Percentiles rank a stretch among this genome's conserved stretches.
phyloP scores from a whole-genome alignment of 2,113 vertebrate species.

The Indri indri region DNA sequence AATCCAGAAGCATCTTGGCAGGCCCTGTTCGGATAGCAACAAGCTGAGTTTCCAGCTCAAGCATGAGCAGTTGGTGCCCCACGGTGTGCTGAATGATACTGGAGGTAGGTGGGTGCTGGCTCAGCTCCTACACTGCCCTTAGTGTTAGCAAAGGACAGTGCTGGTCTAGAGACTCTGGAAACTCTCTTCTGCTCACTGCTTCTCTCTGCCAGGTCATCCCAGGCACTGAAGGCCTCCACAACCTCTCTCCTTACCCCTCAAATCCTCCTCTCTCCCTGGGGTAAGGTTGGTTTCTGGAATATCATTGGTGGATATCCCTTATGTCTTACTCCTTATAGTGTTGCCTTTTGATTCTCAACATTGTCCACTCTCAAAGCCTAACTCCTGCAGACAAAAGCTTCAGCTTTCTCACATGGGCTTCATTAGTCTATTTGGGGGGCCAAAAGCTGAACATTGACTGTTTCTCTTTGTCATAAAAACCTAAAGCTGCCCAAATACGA shows the following conservation, averaged over 20 bases:
- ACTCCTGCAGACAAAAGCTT: not conserved
- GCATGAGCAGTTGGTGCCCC: accelerated
- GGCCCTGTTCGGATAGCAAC: not conserved
- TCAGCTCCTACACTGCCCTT: too few relatives aligned
- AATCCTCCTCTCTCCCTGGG: not conserved
- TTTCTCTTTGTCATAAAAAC: not conserved
- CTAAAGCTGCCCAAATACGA: not conserved
- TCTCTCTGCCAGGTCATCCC: not conserved
- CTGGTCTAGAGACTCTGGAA: not conserved
- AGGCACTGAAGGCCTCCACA: accelerated
- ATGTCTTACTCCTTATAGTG: not conserved
- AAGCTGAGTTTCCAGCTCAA: too few relatives aligned
- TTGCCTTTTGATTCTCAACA: not conserved
- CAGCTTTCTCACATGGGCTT: not conserved
- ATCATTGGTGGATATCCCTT: not conserved
- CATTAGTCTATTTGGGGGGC: not conserved
- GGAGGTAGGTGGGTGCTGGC: not conserved
- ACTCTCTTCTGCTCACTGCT: not conserved
- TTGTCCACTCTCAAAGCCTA: not conserved
- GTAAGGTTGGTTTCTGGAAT: not conserved
- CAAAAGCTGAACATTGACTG: not conserved
- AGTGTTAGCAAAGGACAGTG: not conserved
- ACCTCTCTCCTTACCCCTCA: not conserved
- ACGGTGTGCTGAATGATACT: accelerated
- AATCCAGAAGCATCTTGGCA: not conserved